phyloP scores from a whole-genome alignment of 2,888 invertebrate species.

The Gibbula magus region DNA sequence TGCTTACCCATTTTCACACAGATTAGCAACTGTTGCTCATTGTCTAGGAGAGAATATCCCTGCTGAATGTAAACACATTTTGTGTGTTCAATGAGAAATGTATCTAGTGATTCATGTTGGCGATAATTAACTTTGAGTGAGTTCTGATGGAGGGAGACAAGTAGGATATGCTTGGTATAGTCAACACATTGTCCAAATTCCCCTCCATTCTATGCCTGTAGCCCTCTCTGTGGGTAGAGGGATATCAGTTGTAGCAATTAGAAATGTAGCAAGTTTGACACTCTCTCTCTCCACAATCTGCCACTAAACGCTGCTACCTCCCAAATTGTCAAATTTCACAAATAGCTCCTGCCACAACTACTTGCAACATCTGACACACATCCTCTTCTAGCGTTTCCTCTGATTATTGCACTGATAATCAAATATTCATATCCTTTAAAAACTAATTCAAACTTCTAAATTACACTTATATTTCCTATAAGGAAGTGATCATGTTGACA shows the following conservation, averaged over 20 bases:
- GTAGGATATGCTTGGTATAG: not conserved
- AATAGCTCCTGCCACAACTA: too few relatives aligned
- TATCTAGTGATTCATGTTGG: not conserved
- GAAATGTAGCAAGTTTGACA: not conserved
- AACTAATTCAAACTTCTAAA: too few relatives aligned
- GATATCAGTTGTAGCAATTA: not conserved
- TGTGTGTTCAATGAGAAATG: not conserved
- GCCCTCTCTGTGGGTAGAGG: not conserved
- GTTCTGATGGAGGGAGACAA: not conserved
- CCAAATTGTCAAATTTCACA: too few relatives aligned
- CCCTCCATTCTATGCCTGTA: not conserved
- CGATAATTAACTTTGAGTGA: not conserved
- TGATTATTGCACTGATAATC: too few relatives aligned
- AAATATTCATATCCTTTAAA: too few relatives aligned
- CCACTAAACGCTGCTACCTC: too few relatives aligned
- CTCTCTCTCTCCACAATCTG: not conserved
- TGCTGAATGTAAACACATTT: not conserved
- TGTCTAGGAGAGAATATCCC: not conserved
- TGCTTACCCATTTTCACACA: not conserved
- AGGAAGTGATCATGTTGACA: too few relatives aligned
- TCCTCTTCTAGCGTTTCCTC: too few relatives aligned
- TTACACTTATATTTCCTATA: too few relatives aligned
- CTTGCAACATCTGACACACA: too few relatives aligned
- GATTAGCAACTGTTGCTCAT: slow-evolving; percentile 10
- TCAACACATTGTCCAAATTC: slow-evolving; percentile 5